phyloP scores from a whole-genome alignment of 2,113 vertebrate species.

The Plecturocebus donacophilus region DNA sequence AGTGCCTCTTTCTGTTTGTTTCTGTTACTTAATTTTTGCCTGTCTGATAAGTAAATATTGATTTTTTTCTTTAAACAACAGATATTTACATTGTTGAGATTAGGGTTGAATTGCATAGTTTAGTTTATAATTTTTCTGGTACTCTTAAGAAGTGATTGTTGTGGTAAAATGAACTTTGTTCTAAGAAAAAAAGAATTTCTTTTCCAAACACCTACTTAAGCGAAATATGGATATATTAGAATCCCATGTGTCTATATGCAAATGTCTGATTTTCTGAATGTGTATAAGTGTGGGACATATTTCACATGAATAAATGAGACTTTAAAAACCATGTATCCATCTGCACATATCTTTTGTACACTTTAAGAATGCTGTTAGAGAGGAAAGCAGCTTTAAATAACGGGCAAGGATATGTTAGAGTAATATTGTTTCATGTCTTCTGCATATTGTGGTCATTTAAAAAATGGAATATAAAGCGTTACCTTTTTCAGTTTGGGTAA shows the following conservation, averaged over 20 bases:
- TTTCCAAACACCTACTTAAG: constrained; percentile 34
- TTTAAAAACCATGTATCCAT: background rate
- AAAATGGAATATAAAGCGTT: constrained; percentile 2
- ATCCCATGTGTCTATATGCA: background rate
- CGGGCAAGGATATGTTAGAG: background rate
- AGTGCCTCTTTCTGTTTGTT: background rate
- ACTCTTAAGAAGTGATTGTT: constrained; percentile 28
- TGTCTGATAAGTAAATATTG: constrained; percentile 1
- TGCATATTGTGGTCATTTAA: background rate
- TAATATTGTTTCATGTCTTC: background rate
- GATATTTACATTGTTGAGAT: constrained; percentile 22
- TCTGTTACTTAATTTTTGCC: background rate
- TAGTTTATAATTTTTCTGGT: background rate
- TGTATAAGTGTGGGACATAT: constrained; percentile 18
- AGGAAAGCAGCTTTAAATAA: background rate
- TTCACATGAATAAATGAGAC: constrained; percentile 28
- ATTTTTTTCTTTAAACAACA: constrained; percentile 16
- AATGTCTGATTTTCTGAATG: constrained; percentile 54
- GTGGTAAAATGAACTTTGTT: constrained; percentile 25
- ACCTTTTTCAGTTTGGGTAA: background rate
- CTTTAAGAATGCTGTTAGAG: background rate
- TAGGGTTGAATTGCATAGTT: background rate
- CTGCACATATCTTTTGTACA: background rate
- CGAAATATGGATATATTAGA: constrained; percentile 18
- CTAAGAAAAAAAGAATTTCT: too few species aligned